Percentiles rank a stretch among this genome's conserved stretches.
phyloP scores from a whole-genome alignment of 1,140 invertebrate species.

The Phenacoccus solenopsis region DNA sequence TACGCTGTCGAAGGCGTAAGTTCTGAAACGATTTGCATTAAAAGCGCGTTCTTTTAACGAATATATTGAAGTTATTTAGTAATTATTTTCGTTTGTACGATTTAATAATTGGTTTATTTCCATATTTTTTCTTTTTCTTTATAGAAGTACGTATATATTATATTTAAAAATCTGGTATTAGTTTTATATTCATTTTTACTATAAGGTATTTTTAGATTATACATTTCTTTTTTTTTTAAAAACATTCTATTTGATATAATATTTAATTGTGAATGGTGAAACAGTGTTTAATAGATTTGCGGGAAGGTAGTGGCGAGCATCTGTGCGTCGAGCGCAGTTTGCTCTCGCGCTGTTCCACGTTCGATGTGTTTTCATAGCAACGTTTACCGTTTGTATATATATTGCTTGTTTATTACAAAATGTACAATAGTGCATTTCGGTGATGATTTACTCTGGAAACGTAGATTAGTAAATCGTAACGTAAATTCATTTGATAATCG shows the following conservation, averaged over 20 bases:
- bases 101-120: background rate
- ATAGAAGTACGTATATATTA: background rate
- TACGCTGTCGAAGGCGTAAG: background rate
- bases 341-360: background rate
- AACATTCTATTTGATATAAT: background rate
- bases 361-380: background rate
- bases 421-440: background rate
- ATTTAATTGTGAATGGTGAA: constrained; percentile 9
- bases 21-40: background rate
- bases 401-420: background rate
- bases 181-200: constrained; percentile 4
- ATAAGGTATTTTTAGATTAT: constrained; percentile 5
- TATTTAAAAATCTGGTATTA: constrained; percentile 11
- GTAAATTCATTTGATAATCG: background rate
- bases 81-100: background rate
- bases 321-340: background rate
- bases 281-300: constrained; percentile 1
- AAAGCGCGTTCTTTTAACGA: background rate
- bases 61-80: background rate
- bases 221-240: background rate
- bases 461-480: background rate
- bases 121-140: background rate
- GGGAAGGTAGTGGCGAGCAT: background rate
- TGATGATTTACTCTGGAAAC: background rate
- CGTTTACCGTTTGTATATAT: constrained; percentile 2